Evolutionary conservation across 2,113 vertebrate species (phyloP).

Genomic region (Notechis scutatus): DNA sequence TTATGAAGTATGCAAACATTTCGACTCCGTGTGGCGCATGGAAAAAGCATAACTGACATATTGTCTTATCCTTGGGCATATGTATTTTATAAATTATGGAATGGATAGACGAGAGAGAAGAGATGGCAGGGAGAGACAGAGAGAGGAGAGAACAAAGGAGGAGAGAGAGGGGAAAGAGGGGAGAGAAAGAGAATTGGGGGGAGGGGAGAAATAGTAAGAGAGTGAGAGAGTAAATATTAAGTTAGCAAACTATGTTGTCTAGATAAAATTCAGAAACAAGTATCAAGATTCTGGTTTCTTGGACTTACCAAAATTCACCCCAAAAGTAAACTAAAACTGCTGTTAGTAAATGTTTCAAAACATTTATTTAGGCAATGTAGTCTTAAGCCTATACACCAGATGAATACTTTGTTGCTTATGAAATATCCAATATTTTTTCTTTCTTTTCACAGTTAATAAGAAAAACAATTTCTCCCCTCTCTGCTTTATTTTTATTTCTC

Average conservation of each 20-base stretch:
- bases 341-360: not conserved
- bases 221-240: not conserved
- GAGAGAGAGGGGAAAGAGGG: no score
- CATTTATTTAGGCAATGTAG: not conserved
- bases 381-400: not conserved
- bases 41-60: not conserved
- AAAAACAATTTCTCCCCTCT: not conserved
- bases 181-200: not conserved
- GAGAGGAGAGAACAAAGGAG: not conserved
- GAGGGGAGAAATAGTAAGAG: fast-evolving
- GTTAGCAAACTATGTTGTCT: not conserved
- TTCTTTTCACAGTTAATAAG: not conserved
- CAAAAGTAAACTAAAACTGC: not conserved
- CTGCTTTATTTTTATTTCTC: not conserved
- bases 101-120: not conserved
- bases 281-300: not conserved
- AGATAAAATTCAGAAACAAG: not conserved
- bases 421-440: not conserved
- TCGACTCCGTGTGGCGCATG: not conserved
- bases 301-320: no score
- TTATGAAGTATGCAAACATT: not conserved
- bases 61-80: not conserved
- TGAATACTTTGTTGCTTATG: not conserved
- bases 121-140: not conserved
- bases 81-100: not conserved